A percentile compares a stretch with the other conserved stretches of the same genome.
Conservation (phyloP, 1,140 invertebrate species). For the Melitaea cinxia region DNA sequence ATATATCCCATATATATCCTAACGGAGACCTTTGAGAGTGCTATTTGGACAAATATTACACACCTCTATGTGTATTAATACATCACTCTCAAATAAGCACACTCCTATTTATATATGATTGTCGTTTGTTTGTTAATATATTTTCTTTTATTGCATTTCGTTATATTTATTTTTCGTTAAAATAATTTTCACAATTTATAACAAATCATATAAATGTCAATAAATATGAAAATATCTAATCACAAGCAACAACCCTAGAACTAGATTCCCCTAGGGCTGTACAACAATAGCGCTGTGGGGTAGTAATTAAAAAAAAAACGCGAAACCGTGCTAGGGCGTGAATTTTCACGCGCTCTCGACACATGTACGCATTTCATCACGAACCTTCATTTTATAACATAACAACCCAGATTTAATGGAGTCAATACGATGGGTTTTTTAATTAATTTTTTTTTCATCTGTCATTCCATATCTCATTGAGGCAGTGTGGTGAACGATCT, state of each 20-base stretch:
- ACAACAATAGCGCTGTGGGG: slow-evolving; percentile 65
- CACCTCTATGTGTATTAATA: too few relatives aligned
- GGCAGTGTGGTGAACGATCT: slow-evolving; percentile 1
- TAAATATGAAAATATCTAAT: slow-evolving; percentile 6
- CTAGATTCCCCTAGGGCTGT: slow-evolving; percentile 61
- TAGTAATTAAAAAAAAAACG: slow-evolving; percentile 70
- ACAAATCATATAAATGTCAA: background rate
- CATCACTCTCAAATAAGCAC: too few relatives aligned
- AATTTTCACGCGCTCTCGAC: slow-evolving; percentile 64
- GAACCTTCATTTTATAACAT: slow-evolving; percentile 1
- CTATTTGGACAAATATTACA: too few relatives aligned
- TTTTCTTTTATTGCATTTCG: too few relatives aligned
- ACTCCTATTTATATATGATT: too few relatives aligned
- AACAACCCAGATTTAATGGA: slow-evolving; percentile 12
- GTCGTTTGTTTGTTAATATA: too few relatives aligned
- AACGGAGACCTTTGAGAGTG: too few relatives aligned
- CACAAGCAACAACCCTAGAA: slow-evolving; percentile 49
- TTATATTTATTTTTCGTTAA: too few relatives aligned
- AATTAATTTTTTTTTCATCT: slow-evolving; percentile 17
- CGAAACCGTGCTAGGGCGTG: slow-evolving; percentile 55
- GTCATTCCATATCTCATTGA: background rate
- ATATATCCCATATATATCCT: too few relatives aligned
- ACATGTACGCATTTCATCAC: slow-evolving; percentile 27
- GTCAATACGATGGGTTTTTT: slow-evolving; percentile 1
- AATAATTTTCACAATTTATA: too few relatives aligned